phyloP scores from a whole-genome alignment of 2,113 vertebrate species.

The Rhea pennata region DNA sequence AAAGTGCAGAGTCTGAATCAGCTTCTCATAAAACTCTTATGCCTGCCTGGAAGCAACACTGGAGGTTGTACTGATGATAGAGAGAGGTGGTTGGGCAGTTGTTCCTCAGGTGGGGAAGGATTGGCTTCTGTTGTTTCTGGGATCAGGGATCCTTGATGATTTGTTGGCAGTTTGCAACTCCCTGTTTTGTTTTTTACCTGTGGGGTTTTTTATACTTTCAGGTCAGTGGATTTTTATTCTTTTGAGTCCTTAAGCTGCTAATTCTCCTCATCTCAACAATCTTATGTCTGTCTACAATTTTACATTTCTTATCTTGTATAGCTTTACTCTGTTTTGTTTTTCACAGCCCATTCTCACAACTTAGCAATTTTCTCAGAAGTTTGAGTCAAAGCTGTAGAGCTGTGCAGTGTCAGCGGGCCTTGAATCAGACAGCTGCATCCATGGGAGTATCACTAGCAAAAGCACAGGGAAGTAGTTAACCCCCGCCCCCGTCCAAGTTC shows the following conservation, averaged over 20 bases:
- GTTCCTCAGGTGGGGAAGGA: neutral
- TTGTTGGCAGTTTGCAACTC: neutral
- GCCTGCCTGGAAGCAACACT: neutral
- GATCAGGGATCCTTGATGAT: neutral
- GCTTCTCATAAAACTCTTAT: neutral
- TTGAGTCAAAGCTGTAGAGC: slow-evolving; percentile 1
- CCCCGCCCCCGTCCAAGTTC: neutral
- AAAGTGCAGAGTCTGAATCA: neutral
- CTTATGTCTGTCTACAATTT: neutral
- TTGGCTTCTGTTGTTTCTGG: neutral
- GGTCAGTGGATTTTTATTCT: neutral
- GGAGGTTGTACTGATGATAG: neutral
- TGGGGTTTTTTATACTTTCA: neutral
- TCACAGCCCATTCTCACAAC: neutral
- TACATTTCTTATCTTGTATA: neutral
- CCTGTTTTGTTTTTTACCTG: neutral
- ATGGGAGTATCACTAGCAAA: neutral
- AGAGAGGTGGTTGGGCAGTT: neutral
- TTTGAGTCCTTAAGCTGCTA: neutral
- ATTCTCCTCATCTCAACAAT: neutral
- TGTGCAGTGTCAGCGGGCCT: neutral
- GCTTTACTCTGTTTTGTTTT: neutral
- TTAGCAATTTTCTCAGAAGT: neutral
- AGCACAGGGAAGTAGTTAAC: neutral
- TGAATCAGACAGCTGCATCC: neutral